phyloP scores from a whole-genome alignment of 2,797 vertebrate genomes.

The Cynodonichthys magdalenae region DNA sequence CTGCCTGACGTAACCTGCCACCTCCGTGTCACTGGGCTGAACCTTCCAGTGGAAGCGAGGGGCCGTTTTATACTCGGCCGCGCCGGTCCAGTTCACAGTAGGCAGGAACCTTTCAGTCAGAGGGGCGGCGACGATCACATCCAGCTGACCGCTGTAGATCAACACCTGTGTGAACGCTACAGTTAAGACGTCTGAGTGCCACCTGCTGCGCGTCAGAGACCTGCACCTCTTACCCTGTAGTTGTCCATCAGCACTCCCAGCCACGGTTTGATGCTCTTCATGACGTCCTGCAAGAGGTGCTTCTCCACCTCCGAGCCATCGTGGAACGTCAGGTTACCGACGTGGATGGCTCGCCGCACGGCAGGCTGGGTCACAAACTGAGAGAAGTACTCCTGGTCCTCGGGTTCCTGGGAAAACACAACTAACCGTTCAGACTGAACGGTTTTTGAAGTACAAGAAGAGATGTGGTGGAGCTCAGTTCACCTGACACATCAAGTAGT shows the following conservation, averaged over 20 bases:
- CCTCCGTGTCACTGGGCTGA: constrained; percentile 82
- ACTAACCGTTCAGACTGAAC: not conserved
- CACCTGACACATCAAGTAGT: constrained; percentile 85
- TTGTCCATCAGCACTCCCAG: constrained; percentile 87
- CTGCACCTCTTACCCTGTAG: constrained; percentile 80
- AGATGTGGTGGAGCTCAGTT: not conserved
- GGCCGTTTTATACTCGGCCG: constrained; percentile 73
- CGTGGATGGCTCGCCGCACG: constrained; percentile 84
- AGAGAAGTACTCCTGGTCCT: constrained; percentile 83
- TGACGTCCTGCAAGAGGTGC: constrained; percentile 84
- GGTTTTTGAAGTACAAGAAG: not conserved
- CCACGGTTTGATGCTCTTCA: constrained; percentile 91
- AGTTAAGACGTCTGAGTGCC: not conserved
- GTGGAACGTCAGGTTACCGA: constrained; percentile 87
- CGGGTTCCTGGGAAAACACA: constrained; percentile 74
- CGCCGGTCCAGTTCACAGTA: constrained; percentile 84
- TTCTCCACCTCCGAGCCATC: constrained; percentile 82
- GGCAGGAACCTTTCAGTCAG: constrained; percentile 86
- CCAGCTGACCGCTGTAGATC: constrained; percentile 89
- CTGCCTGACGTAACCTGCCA: constrained; percentile 88
- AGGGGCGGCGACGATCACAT: constrained; percentile 86
- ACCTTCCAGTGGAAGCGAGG: constrained; percentile 85
- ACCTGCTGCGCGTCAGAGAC: no score
- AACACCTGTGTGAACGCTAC: constrained; percentile 77
- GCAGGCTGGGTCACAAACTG: constrained; percentile 81